Conservation (phyloP, 2,888 invertebrate genomes). For the Ceraclea dissimilis region DNA sequence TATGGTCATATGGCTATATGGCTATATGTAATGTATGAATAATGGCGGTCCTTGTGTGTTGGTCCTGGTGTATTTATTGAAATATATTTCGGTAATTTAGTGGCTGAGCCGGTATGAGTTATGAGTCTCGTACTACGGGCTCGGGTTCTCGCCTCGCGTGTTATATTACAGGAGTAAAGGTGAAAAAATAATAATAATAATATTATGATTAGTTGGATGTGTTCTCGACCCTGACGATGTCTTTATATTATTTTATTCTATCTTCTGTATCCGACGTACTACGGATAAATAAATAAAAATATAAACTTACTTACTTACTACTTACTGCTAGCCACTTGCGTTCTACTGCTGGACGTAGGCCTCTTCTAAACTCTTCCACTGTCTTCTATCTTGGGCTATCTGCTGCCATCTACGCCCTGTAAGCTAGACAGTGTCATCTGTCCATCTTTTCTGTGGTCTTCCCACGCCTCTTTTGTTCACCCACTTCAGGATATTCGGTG, state of each 20-base stretch:
- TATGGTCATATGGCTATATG: neutral
- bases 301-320: too few species aligned
- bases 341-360: too few species aligned
- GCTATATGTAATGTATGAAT: constrained; percentile 17
- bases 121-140: neutral
- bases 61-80: neutral
- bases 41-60: constrained; percentile 18
- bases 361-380: too few species aligned
- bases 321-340: too few species aligned
- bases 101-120: constrained; percentile 5
- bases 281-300: too few species aligned
- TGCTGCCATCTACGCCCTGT: too few species aligned
- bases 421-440: too few species aligned
- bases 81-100: constrained; percentile 8
- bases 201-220: constrained; percentile 5
- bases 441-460: too few species aligned
- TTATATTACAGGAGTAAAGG: constrained; percentile 5
- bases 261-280: neutral
- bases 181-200: constrained; percentile 2
- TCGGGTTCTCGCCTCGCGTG: constrained; percentile 10
- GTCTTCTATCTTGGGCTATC: too few species aligned
- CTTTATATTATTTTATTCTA: neutral
- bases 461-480: too few species aligned
- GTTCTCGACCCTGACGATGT: neutral
- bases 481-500: too few species aligned